A percentile compares a stretch with the other conserved stretches of the same genome.
These are phyloP conservation scores for Dynastes hyllus DNA, from an alignment of 2,888 invertebrate genomes.

Conservation along the genomic window DNA sequence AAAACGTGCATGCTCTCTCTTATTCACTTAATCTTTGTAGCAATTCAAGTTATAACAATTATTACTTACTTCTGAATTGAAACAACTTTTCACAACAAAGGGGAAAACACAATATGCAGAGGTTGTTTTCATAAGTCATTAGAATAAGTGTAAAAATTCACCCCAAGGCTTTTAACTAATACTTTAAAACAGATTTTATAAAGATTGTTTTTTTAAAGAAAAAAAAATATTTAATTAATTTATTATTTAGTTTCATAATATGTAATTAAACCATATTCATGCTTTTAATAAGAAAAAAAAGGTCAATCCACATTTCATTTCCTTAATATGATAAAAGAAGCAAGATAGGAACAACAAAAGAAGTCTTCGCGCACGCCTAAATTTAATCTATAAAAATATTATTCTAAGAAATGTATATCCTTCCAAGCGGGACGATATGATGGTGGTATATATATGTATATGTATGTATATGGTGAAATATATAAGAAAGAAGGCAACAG, in stretches of 20 bases:
- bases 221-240: too few species aligned
- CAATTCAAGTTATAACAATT: too few species aligned
- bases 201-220: too few species aligned
- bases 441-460: constrained; percentile 30
- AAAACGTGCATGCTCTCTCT: too few species aligned
- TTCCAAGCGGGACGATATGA: constrained; percentile 41
- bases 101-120: too few species aligned
- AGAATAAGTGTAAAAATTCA: too few species aligned
- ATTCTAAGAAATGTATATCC: constrained; percentile 46
- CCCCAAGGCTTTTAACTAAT: too few species aligned
- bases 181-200: too few species aligned
- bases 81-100: too few species aligned
- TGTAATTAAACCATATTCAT: neutral
- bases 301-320: constrained; percentile 4
- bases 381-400: constrained; percentile 47
- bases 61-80: too few species aligned
- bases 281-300: neutral
- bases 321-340: constrained; percentile 26
- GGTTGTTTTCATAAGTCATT: too few species aligned
- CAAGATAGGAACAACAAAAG: constrained; percentile 31
- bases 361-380: constrained; percentile 35
- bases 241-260: neutral
- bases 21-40: too few species aligned
- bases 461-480: constrained; percentile 36
- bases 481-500: constrained; percentile 46